These are phyloP conservation scores for Agrochola macilenta DNA, from an alignment of 2,888 invertebrate species.

Conservation along the genomic window DNA sequence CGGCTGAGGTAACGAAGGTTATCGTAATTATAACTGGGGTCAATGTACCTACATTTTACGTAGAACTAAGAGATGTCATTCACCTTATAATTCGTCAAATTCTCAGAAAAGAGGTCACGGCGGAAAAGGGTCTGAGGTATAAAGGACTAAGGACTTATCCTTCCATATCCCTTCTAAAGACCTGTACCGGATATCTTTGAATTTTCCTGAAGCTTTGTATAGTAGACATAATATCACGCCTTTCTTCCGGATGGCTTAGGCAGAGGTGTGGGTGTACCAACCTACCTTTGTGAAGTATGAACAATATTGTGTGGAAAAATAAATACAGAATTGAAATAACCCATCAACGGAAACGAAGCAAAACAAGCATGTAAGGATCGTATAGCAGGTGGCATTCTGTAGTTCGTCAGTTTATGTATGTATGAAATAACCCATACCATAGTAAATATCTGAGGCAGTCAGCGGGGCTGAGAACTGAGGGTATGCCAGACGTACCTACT, in stretches of 20 bases:
- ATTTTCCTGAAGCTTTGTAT: conserved; percentile 13
- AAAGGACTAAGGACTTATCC: neutral
- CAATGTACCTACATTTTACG: neutral
- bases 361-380: too few species aligned
- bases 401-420: too few species aligned
- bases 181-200: conserved; percentile 21
- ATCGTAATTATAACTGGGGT: neutral
- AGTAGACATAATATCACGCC: neutral
- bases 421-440: too few species aligned
- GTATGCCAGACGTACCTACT: neutral
- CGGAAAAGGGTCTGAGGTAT: neutral
- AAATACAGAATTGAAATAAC: neutral
- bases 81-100: conserved; percentile 25
- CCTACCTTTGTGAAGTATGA: neutral
- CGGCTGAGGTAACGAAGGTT: neutral
- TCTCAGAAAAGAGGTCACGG: conserved; percentile 2
- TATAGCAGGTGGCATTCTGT: too few species aligned
- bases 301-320: neutral
- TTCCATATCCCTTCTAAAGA: neutral
- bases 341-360: too few species aligned
- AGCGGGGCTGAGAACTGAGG: neutral
- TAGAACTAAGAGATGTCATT: neutral
- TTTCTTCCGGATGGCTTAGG: neutral
- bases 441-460: neutral
- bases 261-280: neutral